Conservation (phyloP, 2,113 vertebrate genomes). For the zebrafish (Danio rerio) region DNA sequence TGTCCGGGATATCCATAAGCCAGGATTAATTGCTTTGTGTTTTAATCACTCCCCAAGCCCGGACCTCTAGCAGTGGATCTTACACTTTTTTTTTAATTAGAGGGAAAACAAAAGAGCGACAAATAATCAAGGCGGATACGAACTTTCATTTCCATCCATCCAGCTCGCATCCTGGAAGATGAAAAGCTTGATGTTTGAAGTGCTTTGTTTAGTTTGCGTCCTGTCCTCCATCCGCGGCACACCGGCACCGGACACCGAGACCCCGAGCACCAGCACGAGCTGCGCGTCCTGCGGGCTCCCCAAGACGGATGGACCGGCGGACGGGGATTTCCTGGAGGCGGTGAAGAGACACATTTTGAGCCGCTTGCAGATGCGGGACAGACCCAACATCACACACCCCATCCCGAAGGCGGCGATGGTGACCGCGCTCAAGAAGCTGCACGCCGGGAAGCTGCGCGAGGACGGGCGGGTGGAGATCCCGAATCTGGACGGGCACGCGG, state of each 20-base stretch:
- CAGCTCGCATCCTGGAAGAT: slow-evolving; percentile 63
- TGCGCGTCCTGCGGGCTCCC: slow-evolving; percentile 90
- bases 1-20: slow-evolving; percentile 12
- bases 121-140: slow-evolving; percentile 18
- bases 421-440: slow-evolving; percentile 95
- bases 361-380: slow-evolving; percentile 92
- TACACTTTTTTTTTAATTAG: slow-evolving; percentile 25
- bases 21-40: slow-evolving; percentile 26
- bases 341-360: slow-evolving; percentile 96
- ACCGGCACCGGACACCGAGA: slow-evolving; percentile 76
- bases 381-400: slow-evolving; percentile 97
- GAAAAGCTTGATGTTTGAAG: slow-evolving; percentile 67
- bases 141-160: not conserved
- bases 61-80: slow-evolving; percentile 41
- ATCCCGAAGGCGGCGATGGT: slow-evolving; percentile 95
- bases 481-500: slow-evolving; percentile 86
- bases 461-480: slow-evolving; percentile 96
- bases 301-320: slow-evolving; percentile 81
- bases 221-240: slow-evolving; percentile 71
- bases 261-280: slow-evolving; percentile 69
- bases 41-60: not conserved
- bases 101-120: too few species aligned
- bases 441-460: slow-evolving; percentile 92
- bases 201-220: slow-evolving; percentile 69
- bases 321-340: slow-evolving; percentile 92